These are phyloP conservation scores for Deroplatys truncata DNA, from an alignment of 2,888 invertebrate genomes.

Conservation along the genomic window DNA sequence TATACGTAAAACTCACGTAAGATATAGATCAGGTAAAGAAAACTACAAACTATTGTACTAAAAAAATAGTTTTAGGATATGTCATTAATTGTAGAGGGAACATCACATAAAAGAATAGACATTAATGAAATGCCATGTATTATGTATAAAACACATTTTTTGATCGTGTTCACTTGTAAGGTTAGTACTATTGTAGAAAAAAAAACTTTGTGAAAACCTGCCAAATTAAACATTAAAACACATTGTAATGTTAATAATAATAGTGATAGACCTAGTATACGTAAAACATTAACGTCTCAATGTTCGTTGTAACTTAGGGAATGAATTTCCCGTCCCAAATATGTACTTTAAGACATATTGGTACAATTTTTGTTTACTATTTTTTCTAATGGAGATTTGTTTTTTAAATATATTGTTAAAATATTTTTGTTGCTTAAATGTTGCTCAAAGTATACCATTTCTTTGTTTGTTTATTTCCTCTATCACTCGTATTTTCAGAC, in stretches of 20 bases:
- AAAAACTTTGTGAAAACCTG: neutral
- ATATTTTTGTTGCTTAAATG: constrained; percentile 13
- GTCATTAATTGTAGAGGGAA: neutral
- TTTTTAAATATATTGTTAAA: constrained; percentile 18
- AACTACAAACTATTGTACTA: neutral
- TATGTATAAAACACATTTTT: neutral
- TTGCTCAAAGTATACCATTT: constrained; percentile 22
- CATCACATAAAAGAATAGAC: neutral
- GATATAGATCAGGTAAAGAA: neutral
- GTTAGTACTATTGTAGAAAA: neutral
- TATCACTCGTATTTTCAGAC: constrained; percentile 4
- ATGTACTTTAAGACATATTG: constrained; percentile 4
- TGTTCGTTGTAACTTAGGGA: constrained; percentile 12
- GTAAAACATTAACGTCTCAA: constrained; percentile 3
- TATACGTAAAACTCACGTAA: constrained; percentile 6
- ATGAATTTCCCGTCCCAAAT: neutral
- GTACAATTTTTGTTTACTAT: constrained; percentile 10
- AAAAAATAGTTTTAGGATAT: neutral
- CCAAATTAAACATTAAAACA: constrained; percentile 4
- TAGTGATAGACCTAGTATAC: constrained; percentile 15
- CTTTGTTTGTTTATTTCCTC: neutral
- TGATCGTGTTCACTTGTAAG: neutral
- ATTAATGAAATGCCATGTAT: neutral
- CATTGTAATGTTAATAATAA: constrained; percentile 13
- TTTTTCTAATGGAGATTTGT: constrained; percentile 19